phyloP scores from a whole-genome alignment of 2,888 invertebrate genomes.

The Blomia tropicalis region DNA sequence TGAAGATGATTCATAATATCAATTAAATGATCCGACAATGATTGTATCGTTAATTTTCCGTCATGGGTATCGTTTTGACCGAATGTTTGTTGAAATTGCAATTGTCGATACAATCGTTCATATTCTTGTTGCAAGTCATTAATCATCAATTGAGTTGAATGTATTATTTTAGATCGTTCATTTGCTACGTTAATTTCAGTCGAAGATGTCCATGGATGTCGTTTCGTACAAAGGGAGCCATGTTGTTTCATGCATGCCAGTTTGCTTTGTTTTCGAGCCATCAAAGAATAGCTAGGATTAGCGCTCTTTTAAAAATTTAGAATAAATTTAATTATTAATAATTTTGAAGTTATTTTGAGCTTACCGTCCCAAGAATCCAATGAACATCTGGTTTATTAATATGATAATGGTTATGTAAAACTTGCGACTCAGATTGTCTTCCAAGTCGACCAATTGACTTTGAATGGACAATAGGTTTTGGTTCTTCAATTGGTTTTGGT shows the following conservation, averaged over 20 bases:
- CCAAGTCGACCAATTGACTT: neutral
- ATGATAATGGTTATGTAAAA: neutral
- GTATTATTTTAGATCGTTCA: neutral
- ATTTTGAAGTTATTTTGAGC: neutral
- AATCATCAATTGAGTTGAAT: neutral
- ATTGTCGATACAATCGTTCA: neutral
- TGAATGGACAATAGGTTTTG: neutral
- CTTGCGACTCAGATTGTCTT: neutral
- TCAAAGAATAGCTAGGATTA: neutral
- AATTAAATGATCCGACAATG: conserved; percentile 7
- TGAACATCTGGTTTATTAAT: conserved; percentile 9
- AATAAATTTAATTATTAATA: neutral
- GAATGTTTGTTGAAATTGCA: conserved; percentile 12
- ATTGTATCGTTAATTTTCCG: neutral
- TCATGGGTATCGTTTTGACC: neutral
- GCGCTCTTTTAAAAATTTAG: neutral
- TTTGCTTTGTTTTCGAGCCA: neutral
- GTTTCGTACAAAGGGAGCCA: neutral
- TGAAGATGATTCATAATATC: conserved; percentile 8
- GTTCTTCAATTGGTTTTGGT: neutral
- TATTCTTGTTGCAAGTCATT: neutral
- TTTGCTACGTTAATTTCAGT: neutral
- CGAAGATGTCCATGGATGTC: no score
- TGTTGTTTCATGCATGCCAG: conserved; percentile 5
- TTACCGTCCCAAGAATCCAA: neutral